Conservation (phyloP, 1,140 invertebrate species). For the Maconellicoccus hirsutus region DNA sequence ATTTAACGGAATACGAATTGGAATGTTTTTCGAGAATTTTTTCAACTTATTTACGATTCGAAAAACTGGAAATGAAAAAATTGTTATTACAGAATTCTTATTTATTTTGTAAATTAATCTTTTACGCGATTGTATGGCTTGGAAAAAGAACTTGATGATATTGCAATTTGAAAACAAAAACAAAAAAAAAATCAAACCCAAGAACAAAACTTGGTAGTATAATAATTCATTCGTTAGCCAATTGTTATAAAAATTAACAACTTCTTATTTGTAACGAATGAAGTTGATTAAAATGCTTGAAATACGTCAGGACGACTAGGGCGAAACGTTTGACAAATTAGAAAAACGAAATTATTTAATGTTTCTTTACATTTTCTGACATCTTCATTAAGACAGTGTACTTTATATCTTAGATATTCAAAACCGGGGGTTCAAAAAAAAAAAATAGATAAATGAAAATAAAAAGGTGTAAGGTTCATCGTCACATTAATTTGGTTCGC, state of each 20-base stretch:
- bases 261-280: background rate
- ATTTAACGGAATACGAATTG: background rate
- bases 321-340: background rate
- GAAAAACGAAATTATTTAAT: background rate
- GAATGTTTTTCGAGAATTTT: background rate
- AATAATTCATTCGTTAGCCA: background rate
- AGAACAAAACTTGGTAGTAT: background rate
- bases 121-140: background rate
- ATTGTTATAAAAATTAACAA: constrained; percentile 6
- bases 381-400: background rate
- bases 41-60: background rate
- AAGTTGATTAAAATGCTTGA: background rate
- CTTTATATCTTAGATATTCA: too few relatives aligned
- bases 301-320: background rate
- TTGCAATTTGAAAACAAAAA: background rate
- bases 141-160: background rate
- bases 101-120: background rate
- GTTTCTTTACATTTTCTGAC: background rate
- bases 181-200: background rate
- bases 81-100: too few relatives aligned
- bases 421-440: background rate
- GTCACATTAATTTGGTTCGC: too few relatives aligned
- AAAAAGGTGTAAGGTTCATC: too few relatives aligned
- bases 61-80: background rate
- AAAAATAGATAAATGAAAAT: background rate